Base-by-base conservation (phyloP, 2,113 vertebrate genomes). In the Ctenomys sociabilis region DNA sequence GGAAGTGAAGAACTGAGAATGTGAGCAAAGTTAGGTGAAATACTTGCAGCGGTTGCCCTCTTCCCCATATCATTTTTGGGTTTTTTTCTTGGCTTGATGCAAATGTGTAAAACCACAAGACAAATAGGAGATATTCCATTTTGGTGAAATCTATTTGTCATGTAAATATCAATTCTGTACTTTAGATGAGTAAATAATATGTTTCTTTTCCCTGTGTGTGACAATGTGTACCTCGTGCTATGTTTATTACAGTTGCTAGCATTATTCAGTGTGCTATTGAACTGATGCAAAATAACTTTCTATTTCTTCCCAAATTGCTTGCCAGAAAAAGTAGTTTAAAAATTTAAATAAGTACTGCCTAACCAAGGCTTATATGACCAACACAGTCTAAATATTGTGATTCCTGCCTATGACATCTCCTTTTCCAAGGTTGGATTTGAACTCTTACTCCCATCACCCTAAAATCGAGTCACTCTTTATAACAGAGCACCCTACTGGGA, bases 341-440 rank as follows among this genome's bases (percentile, higher is more conserved):
- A 91, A 72, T 63, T 32, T 83, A 92, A 86, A 91, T 17, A 40
- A 80, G n/a, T 89, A 45, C 3, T 78, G 5, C 9, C 3, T 68
- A 93, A 52, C 80, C 32, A 45, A n/a, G 43, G 17, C 24, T 57
- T 61, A 28, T 35, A 22, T 17, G 61, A 49, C 7, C n/a, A 32
- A n/a, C 7, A 4, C 14, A 84, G 68, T 5, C n/a, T 73, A 75
- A 88, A 40, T 66, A 22, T 3, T 10, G 6, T 45, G 13, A 78
- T 61, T 63, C 21, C 40, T 2, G 73, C 32, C 2, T 32, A 40
- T 0, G 24, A 9, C 14, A 37, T 37, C 35, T 89, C 1, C 35
- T 2, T 85, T 12, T 4, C 12, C 78, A n/a, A 14, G 1, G 9
- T 0, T 17, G 12, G 7, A 1, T 4, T 22, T 77, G 16, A 5